phyloP scores from a whole-genome alignment of 1,140 invertebrate genomes.

The Vanessa atalanta region DNA sequence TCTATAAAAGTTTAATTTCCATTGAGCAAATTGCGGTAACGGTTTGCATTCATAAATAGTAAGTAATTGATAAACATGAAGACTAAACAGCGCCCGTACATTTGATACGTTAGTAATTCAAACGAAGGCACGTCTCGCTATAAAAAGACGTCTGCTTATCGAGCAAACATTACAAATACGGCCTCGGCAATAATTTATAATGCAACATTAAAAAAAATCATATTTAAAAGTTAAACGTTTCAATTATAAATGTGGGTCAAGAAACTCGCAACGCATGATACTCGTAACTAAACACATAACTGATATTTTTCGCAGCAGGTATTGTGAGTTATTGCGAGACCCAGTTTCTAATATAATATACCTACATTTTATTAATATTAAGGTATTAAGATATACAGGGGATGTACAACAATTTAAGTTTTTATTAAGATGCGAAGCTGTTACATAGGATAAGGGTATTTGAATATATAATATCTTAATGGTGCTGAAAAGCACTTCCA shows the following conservation, averaged over 20 bases:
- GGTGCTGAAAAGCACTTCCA: background rate
- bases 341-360: background rate
- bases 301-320: conserved; percentile 10
- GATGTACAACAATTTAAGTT: background rate
- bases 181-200: conserved; percentile 40
- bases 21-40: too few relatives aligned
- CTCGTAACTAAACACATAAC: conserved; percentile 21
- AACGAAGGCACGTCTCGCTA: conserved; percentile 11
- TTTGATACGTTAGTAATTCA: too few relatives aligned
- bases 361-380: background rate
- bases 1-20: too few relatives aligned
- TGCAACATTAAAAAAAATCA: conserved; percentile 36
- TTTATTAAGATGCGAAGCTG: background rate
- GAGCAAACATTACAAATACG: conserved; percentile 28
- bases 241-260: conserved; percentile 50
- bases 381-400: background rate
- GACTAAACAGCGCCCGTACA: too few relatives aligned
- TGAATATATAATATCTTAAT: background rate
- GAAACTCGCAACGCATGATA: conserved; percentile 35
- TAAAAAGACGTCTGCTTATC: conserved; percentile 28
- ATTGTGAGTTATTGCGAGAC: conserved; percentile 2
- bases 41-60: too few relatives aligned
- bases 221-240: conserved; percentile 42
- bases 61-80: too few relatives aligned
- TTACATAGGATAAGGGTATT: background rate